Evolutionary conservation across 2,797 vertebrate species (phyloP).

Genomic region (Pachyuromys duprasi): DNA sequence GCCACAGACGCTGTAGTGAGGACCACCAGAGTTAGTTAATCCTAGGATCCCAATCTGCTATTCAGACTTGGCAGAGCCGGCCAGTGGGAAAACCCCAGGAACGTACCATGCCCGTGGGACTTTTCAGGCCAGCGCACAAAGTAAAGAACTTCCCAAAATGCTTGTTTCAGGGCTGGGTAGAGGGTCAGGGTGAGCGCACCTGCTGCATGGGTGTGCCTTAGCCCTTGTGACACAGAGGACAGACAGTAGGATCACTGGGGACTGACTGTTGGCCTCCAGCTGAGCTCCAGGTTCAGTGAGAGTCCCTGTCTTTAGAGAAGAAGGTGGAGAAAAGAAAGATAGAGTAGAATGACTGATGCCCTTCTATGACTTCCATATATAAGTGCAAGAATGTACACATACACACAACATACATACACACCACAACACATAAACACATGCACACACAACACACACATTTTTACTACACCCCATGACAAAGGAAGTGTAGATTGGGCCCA

Average conservation of each 20-base stretch:
- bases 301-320: neutral
- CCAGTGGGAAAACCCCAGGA: no score
- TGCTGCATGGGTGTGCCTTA: neutral
- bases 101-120: neutral
- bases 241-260: neutral
- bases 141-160: neutral
- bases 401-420: neutral
- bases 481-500: neutral
- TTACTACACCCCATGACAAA: neutral
- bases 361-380: neutral
- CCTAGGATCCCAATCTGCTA: neutral
- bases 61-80: no score
- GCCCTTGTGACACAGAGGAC: accelerated
- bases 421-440: neutral
- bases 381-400: no score
- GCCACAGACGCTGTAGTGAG: accelerated
- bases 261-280: no score
- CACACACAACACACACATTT: neutral
- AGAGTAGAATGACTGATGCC: neutral
- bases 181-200: neutral
- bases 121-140: neutral
- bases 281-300: neutral
- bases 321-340: no score
- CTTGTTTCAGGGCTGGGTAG: neutral
- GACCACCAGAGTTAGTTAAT: neutral